Conservation (phyloP, 2,797 vertebrate genomes). For the Xenopus petersii region DNA sequence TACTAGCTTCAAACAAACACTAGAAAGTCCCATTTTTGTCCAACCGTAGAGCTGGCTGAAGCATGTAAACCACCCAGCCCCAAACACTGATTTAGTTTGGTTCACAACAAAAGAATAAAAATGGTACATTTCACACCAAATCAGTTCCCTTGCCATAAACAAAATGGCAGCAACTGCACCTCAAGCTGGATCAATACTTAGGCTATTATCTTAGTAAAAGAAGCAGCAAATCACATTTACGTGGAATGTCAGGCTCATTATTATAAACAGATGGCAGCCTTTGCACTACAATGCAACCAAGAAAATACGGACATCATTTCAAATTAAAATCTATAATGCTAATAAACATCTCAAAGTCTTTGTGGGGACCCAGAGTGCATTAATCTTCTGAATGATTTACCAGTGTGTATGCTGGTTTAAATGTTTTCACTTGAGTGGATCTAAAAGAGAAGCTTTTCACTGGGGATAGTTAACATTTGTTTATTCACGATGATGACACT, state of each 20-base stretch:
- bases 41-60: conserved; percentile 13
- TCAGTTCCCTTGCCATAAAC: conserved; percentile 72
- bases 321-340: conserved; percentile 97
- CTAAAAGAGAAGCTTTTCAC: conserved; percentile 66
- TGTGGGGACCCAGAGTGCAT: conserved; percentile 65
- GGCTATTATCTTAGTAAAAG: conserved; percentile 84
- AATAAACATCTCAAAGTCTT: conserved; percentile 78
- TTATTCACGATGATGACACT: conserved; percentile 68
- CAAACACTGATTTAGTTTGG: conserved; percentile 31
- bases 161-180: conserved; percentile 74
- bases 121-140: conserved; percentile 53
- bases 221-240: conserved; percentile 85
- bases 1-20: not conserved
- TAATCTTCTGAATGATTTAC: conserved; percentile 70
- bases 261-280: conserved; percentile 90
- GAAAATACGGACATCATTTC: conserved; percentile 88
- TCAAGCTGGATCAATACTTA: conserved; percentile 86
- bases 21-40: not conserved
- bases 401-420: conserved; percentile 55
- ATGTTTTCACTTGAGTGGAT: conserved; percentile 68
- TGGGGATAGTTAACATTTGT: conserved; percentile 66
- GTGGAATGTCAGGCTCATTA: conserved; percentile 89
- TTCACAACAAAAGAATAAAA: conserved; percentile 41
- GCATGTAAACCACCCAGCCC: conserved; percentile 15
- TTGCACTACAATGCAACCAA: conserved; percentile 77